A percentile compares a stretch with the other conserved stretches of the same genome.
phyloP scores from a whole-genome alignment of 2,113 vertebrate genomes.

The Trachemys scripta region DNA sequence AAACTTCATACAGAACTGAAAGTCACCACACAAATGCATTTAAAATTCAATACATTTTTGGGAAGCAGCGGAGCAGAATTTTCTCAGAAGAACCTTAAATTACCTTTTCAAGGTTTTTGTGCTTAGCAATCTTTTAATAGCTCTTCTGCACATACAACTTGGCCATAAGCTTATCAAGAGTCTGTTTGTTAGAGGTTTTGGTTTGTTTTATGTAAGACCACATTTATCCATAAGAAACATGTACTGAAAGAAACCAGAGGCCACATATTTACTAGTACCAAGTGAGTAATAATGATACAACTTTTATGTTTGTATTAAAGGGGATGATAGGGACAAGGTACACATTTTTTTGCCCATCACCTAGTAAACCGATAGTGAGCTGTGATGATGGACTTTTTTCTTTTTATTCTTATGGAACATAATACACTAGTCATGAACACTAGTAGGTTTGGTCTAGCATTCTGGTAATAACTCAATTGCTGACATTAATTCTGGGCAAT shows the following conservation, averaged over 20 bases:
- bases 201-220: not conserved
- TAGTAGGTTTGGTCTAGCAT: not conserved
- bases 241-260: constrained; percentile 25
- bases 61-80: not conserved
- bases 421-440: accelerated
- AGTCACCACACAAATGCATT: not conserved
- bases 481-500: not conserved
- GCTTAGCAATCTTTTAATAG: not conserved
- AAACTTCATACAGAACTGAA: not conserved
- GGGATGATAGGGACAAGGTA: not conserved
- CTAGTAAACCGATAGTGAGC: not conserved
- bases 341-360: not conserved
- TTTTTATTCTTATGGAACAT: not conserved
- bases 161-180: constrained; percentile 12
- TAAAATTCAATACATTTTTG: not conserved
- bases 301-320: not conserved
- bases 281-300: not conserved
- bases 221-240: constrained; percentile 16
- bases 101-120: not conserved
- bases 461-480: not conserved
- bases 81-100: not conserved
- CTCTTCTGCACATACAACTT: not conserved
- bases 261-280: not conserved
- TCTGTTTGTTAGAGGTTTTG: not conserved
- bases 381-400: not conserved